Evolutionary conservation across 2,797 vertebrate genomes (phyloP).

Genomic region (Trichosurus vulpecula): DNA sequence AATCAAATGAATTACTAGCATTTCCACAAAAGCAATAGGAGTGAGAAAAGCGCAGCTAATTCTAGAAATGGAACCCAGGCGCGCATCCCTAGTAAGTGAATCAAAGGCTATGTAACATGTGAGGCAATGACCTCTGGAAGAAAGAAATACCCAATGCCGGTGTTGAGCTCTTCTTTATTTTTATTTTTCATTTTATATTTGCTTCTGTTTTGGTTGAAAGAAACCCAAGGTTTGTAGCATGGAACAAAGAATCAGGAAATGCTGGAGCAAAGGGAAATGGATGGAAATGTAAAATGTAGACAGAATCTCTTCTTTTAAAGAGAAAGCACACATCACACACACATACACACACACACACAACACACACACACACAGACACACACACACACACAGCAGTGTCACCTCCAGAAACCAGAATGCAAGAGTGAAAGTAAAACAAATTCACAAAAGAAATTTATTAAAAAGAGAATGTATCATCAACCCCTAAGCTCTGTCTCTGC

Average conservation of each 20-base stretch:
- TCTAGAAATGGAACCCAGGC: not conserved
- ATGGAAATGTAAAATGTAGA: not conserved
- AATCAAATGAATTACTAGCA: not conserved
- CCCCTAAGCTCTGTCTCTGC: not conserved
- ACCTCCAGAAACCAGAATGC: not conserved
- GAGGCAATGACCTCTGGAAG: not conserved
- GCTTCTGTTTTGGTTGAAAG: constrained; percentile 49
- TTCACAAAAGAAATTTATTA: not conserved
- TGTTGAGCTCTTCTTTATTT: constrained; percentile 25
- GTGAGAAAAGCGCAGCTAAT: constrained; percentile 35
- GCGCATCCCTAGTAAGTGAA: not conserved
- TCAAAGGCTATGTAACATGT: not conserved
- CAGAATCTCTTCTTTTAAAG: not conserved
- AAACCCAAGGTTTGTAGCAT: constrained; percentile 26
- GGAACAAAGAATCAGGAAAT: constrained; percentile 45
- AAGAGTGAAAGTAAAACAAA: not conserved
- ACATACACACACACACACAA: not conserved
- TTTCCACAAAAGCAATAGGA: constrained; percentile 15
- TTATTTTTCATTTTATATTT: constrained; percentile 44
- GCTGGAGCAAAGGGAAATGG: not conserved
- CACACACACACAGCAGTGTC: not conserved
- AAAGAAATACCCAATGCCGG: not conserved
- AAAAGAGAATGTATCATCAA: not conserved
- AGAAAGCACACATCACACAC: not conserved
- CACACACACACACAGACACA: not conserved